phyloP scores from a whole-genome alignment of 2,113 vertebrate species.

The Columba livia region DNA sequence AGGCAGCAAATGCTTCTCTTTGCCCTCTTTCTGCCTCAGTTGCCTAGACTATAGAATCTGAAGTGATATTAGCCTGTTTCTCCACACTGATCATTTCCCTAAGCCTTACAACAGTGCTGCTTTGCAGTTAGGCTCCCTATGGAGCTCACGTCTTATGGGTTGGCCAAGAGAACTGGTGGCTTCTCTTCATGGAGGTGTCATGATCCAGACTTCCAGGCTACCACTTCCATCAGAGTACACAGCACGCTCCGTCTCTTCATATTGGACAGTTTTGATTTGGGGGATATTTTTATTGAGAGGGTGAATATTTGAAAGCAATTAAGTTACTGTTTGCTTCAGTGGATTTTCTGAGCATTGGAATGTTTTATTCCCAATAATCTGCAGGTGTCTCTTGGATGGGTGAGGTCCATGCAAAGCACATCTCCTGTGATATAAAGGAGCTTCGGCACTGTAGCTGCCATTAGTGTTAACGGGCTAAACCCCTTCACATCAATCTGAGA shows the following conservation, averaged over 20 bases:
- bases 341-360: neutral
- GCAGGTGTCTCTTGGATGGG: neutral
- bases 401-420: neutral
- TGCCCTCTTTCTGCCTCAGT: neutral
- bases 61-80: neutral
- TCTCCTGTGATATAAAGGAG: neutral
- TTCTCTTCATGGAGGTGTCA: neutral
- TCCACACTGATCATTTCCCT: neutral
- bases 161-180: neutral
- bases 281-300: neutral
- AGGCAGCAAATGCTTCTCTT: neutral
- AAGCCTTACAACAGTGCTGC: rapidly evolving
- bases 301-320: neutral
- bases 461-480: neutral
- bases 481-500: neutral
- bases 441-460: neutral
- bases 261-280: neutral
- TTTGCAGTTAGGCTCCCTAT: neutral
- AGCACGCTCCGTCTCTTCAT: rapidly evolving
- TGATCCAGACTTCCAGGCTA: neutral
- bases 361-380: neutral
- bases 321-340: neutral
- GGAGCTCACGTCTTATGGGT: rapidly evolving
- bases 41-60: too few species aligned
- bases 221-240: neutral